A percentile compares a stretch with the other conserved stretches of the same genome.
These are phyloP conservation scores for Notodromas monacha DNA, from an alignment of 2,888 invertebrate genomes.

Conservation along the genomic window DNA sequence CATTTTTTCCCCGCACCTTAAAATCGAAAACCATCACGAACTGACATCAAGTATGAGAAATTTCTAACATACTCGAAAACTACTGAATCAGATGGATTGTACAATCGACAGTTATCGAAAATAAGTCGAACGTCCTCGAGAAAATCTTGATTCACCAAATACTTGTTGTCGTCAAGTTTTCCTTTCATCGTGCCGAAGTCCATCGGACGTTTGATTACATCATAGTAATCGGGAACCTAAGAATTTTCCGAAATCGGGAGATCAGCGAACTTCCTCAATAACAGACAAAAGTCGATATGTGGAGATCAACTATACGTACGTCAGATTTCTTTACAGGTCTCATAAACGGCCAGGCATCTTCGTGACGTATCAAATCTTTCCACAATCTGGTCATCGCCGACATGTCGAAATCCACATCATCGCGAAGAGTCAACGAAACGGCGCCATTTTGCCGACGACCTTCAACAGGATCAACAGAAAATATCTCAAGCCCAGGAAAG, in stretches of 20 bases:
- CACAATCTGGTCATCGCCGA: conserved; percentile 35
- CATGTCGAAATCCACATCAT: conserved; percentile 20
- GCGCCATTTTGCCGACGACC: too few species aligned
- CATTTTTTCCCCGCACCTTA: too few species aligned
- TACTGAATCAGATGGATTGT: conserved; percentile 23
- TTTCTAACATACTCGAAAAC: too few species aligned
- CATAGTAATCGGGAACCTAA: conserved; percentile 66
- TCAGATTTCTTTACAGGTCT: conserved; percentile 49
- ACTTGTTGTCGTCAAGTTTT: conserved; percentile 41
- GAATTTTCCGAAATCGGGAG: conserved; percentile 7
- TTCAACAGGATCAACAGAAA: too few species aligned
- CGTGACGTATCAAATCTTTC: conserved; percentile 40
- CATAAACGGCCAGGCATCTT: conserved; percentile 64
- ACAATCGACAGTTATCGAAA: conserved; percentile 60
- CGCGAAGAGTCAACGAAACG: too few species aligned
- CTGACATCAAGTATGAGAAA: too few species aligned
- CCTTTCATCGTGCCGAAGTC: conserved; percentile 62
- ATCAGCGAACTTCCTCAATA: not conserved
- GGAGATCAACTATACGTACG: too few species aligned
- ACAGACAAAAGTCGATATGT: too few species aligned
- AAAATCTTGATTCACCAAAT: conserved; percentile 36
- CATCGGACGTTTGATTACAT: conserved; percentile 62
- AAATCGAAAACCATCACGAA: too few species aligned
- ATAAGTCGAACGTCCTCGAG: conserved; percentile 45
- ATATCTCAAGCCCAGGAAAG: too few species aligned